These are phyloP conservation scores for Zaprionus ghesquierei DNA, from an alignment of 1,140 invertebrate genomes.

Conservation along the genomic window DNA sequence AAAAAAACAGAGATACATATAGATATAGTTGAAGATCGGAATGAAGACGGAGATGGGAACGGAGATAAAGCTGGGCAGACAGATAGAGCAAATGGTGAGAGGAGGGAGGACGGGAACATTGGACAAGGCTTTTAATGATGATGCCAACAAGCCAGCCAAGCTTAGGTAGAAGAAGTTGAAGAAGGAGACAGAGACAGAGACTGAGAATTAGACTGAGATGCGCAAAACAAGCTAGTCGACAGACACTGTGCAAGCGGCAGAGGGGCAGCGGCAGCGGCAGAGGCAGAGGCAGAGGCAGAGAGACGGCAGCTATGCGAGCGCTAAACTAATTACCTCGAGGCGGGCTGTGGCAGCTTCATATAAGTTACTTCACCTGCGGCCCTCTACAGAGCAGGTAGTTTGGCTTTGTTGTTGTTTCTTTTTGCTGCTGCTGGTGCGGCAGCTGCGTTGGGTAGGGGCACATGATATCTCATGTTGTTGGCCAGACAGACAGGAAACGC, in stretches of 20 bases:
- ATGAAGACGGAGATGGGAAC: not conserved
- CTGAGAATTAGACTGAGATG: not conserved
- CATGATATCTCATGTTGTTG: slow-evolving; percentile 62
- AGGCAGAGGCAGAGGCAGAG: not conserved
- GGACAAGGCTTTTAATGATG: slow-evolving; percentile 24
- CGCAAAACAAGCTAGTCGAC: not conserved
- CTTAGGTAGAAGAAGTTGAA: not conserved
- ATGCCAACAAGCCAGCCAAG: slow-evolving; percentile 8
- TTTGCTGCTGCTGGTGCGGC: slow-evolving; percentile 11
- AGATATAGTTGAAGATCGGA: not conserved
- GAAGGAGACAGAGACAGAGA: not conserved
- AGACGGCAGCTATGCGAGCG: slow-evolving; percentile 32
- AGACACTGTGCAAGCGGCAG: not conserved
- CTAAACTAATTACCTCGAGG: slow-evolving; percentile 69
- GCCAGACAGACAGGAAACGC: slow-evolving; percentile 71
- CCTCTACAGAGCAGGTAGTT: slow-evolving; percentile 57
- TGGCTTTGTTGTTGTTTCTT: not conserved
- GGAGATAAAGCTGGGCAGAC: not conserved
- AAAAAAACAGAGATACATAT: slow-evolving; percentile 1
- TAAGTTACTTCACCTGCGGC: slow-evolving; percentile 76
- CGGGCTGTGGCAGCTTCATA: slow-evolving; percentile 40
- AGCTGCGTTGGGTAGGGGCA: slow-evolving; percentile 14
- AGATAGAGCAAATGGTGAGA: not conserved
- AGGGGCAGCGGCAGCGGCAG: not conserved
- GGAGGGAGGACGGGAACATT: not conserved